Evolutionary conservation across 2,113 vertebrate species (phyloP).

Genomic region (Pithys albifrons): DNA sequence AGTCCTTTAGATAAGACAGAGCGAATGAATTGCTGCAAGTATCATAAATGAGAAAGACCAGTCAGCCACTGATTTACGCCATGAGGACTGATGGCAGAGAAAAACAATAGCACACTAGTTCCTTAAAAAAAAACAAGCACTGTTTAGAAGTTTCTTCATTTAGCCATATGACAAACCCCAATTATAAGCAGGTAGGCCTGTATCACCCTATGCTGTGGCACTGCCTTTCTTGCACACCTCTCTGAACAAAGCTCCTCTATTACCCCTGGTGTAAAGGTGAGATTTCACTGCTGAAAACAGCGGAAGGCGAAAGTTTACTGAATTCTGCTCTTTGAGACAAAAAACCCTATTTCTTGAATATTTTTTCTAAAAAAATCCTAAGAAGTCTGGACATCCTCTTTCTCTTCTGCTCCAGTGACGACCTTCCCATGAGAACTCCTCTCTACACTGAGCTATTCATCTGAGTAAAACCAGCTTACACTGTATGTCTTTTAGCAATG

Average conservation of each 20-base stretch:
- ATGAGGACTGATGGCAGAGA: neutral
- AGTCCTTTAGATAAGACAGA: slow-evolving; percentile 4
- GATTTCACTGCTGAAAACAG: neutral
- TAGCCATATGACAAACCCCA: neutral
- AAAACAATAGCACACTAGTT: neutral
- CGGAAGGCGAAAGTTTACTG: neutral
- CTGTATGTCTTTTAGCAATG: neutral
- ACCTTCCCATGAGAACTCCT: neutral
- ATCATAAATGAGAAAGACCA: neutral
- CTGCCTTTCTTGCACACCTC: neutral
- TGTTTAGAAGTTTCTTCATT: slow-evolving; percentile 23
- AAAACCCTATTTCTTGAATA: neutral
- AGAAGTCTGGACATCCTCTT: neutral
- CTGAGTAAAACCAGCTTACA: neutral
- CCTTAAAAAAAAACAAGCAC: neutral
- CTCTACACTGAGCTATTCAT: neutral
- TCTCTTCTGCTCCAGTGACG: neutral
- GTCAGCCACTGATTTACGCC: neutral
- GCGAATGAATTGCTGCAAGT: slow-evolving; percentile 8
- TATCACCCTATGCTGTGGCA: neutral
- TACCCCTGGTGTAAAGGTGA: neutral
- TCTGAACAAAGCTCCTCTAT: neutral
- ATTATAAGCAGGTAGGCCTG: neutral
- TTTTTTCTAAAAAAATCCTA: neutral
- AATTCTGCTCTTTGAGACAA: neutral